phyloP scores from a whole-genome alignment of 2,113 vertebrate species.

The Rhodinocichla rosea region DNA sequence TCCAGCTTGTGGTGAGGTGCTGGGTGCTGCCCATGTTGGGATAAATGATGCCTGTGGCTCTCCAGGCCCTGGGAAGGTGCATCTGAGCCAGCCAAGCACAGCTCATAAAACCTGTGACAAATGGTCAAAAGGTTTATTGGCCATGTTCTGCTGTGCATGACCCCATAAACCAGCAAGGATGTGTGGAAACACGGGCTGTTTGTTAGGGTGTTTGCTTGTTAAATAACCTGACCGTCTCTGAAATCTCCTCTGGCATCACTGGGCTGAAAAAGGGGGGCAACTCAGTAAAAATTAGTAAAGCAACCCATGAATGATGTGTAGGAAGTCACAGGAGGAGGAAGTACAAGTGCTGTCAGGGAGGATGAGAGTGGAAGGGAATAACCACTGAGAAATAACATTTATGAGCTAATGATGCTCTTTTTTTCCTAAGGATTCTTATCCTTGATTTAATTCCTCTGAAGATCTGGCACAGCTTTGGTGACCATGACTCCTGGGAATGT shows the following conservation, averaged over 20 bases:
- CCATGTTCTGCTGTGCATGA: neutral
- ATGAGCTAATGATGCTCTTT: neutral
- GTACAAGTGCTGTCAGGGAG: neutral
- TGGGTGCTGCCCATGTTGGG: neutral
- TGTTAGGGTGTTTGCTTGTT: neutral
- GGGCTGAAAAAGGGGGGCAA: neutral
- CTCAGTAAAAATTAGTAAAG: neutral
- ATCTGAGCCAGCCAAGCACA: neutral
- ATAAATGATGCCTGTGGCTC: neutral
- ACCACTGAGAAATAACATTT: neutral
- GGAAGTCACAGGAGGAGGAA: neutral
- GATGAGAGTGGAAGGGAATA: neutral
- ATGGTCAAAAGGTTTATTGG: neutral
- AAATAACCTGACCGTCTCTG: neutral
- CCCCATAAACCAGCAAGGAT: neutral
- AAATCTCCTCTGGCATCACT: neutral
- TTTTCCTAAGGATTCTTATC: neutral
- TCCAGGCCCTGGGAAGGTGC: neutral
- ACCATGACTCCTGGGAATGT: neutral
- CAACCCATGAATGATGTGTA: rapidly evolving
- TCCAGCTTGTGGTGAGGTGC: neutral
- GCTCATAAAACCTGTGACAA: conserved; percentile 7
- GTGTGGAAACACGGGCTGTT: neutral
- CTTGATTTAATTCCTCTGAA: neutral
- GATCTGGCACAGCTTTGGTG: neutral